Evolutionary conservation across 2,113 vertebrate species (phyloP), one percentile per base, ranked within the genome.

Genomic region (Shinisaurus crocodilurus): DNA sequence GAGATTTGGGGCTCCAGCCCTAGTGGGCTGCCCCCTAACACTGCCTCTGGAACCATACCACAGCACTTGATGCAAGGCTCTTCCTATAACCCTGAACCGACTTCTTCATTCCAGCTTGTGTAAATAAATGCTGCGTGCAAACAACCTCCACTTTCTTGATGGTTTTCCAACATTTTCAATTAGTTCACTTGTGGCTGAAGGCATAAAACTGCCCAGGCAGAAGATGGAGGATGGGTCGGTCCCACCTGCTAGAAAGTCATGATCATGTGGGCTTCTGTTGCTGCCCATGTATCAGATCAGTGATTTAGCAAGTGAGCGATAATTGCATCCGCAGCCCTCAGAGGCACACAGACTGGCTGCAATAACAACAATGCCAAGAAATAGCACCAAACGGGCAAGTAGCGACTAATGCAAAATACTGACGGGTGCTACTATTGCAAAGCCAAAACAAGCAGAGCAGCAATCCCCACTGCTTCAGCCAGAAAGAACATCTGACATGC

Each of bases 161-260:
- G 76, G 18, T 86, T 80, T 70, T 2, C 48, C 45, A 90, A 25
- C 25, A 57, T 94, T 94, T 95, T 92, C 93, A 92, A 75, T 94
- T 93, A 91, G 80, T 90, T 93, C 93, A 29, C 89, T 84, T 85
- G 92, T 83, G 83, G 79, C 37, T 90, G 93, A 92, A 86, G 91
- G 90, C 89, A 89, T 92, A 89, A 95, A 94, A 91, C 90, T 90
- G 88, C 82, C 32, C 90, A 94, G 94, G 84, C 89, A 90, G 93
- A 91, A 94, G 91, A 91, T 74, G 63, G 90, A 93, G 45, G 91
- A 84, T 92, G 86, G 85, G 84, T n/a, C n/a, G n/a, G n/a, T 29
- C 18, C 90, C 90, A 94, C 90, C 92, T 95, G 90, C 90, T 88
- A 27, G 92, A 93, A 94, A 95, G 94, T 90, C 87, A 86, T 34